Evolutionary conservation across 2,888 invertebrate genomes (phyloP), one percentile per base, ranked within the genome.

Genomic region (Operophtera brumata): DNA sequence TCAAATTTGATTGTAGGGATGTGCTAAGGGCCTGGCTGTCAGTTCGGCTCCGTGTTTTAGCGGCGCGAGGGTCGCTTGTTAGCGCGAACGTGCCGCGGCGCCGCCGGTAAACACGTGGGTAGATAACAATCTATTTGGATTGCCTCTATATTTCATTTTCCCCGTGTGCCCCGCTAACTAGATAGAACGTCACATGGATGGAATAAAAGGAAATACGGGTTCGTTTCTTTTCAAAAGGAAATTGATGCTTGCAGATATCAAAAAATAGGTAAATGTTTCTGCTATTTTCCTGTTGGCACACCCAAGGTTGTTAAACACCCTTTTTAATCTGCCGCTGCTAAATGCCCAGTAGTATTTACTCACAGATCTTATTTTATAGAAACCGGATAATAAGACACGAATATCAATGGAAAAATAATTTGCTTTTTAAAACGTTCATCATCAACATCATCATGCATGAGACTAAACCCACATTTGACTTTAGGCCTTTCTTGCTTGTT

Each of bases 111-210:
- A 89, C 88, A 88, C 86, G 87, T 86, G 90, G 86, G 87, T 86
- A 85, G 90, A 91, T 90, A 90, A 90, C 90, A 86, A 90, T 90
- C 90, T 88, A 85, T 86, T 89, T 86, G 89, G 84, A 90, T 91
- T 91, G 91, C 86, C 86, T 86, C 88, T 90, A 89, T 91, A 91
- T 90, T 85, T 90, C 88, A 90, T 91, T 90, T 90, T 89, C 88
- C 84, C 85, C 80, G 80, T 78, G 73, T 75, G 71, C 74, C 78
- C 78, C 81, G 82, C 84, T 90, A 90, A 90, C 90, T 90, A 86
- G 89, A 87, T 84, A 82, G 78, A 85, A 82, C 81, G 70, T 75
- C 78, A 71, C 78, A 73, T 73, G 66, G 67, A 66, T 52, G 32
- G 52, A 71, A 77, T 72, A 60, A 56, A 57, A 66, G 71, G 73